Evolutionary conservation across 1,140 invertebrate species (phyloP), one percentile per base, ranked within the genome.

Genomic region (Drosophila pseudoananassae): DNA sequence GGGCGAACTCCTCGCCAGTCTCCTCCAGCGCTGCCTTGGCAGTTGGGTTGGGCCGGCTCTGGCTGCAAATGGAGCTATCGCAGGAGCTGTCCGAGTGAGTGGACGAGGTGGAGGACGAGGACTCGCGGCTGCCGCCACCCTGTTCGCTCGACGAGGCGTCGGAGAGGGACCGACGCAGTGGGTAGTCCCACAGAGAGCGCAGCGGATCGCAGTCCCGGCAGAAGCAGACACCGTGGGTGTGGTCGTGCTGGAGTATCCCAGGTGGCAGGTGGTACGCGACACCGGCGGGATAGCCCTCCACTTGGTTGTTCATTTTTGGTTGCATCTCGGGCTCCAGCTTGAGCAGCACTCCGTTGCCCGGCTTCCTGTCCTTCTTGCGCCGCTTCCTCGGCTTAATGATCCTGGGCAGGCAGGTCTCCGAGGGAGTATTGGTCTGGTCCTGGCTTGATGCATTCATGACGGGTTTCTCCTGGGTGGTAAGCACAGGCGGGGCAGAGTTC

Each of bases 341-440:
- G 23, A 91, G 61, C 12, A 91, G 33, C 7, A 91, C 72, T 0
- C 83, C 87, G 23, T 85, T 91, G 1, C 75, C 61, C 6, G 75
- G 76, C 68, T 97, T 97, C 54, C 96, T 93, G 80, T 97, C 97
- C 92, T 97, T 97, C 94, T 98, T 98, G 81, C 96, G 94, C 15
- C 97, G 93, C 90, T 98, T 98, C 9, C 97, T 92, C 0, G 96
- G 97, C 91, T 98, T 98, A 80, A 97, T 97, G 52, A 97, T 97
- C 46, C 97, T 93, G 20, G 97, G 97, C 76, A 97, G 91, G 91
- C 95, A 96, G 57, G 95, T 96, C 77, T 97, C 96, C 76, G 90
- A 52, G 71, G 96, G 96, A 73, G 89, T 46, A 25, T 29, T 47
- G 17, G 12, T 15, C 38, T 54, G 43, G 55, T 79, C 77, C 57